These are phyloP conservation scores for Drosophila kuntzei DNA, from an alignment of 2,888 invertebrate genomes.

Conservation along the genomic window DNA sequence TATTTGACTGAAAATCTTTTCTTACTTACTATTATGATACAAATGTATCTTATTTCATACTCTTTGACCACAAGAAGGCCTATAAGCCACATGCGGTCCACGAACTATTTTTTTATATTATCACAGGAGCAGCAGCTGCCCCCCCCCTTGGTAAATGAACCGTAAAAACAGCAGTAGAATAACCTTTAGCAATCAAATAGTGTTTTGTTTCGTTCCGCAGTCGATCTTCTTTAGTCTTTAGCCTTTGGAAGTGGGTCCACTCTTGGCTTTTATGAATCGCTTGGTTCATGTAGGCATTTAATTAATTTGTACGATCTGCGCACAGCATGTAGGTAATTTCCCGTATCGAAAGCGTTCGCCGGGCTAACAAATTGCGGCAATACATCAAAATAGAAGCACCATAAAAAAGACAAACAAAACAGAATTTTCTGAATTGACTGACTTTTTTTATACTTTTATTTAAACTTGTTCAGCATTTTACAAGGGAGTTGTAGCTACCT, in stretches of 20 bases:
- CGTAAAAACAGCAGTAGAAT: constrained; percentile 64
- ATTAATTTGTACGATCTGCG: constrained; percentile 75
- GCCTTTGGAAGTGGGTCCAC: constrained; percentile 25
- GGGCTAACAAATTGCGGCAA: constrained; percentile 72
- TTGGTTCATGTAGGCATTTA: constrained; percentile 64
- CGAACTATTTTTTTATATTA: constrained; percentile 63
- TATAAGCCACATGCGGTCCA: constrained; percentile 63
- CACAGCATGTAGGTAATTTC: constrained; percentile 76
- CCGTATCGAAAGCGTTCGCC: constrained; percentile 70
- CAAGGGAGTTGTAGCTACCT: constrained; percentile 56
- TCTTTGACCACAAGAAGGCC: constrained; percentile 24
- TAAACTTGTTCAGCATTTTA: constrained; percentile 35
- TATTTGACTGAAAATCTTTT: not conserved
- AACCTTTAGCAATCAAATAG: constrained; percentile 56
- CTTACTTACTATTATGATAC: constrained; percentile 1
- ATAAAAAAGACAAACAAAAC: constrained; percentile 17
- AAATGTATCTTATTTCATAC: constrained; percentile 44
- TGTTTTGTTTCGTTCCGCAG: constrained; percentile 50
- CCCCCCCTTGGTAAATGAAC: constrained; percentile 54
- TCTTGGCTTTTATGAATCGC: constrained; percentile 27
- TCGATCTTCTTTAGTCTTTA: constrained; percentile 60
- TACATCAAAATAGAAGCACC: constrained; percentile 66
- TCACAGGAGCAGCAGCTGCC: constrained; percentile 23
- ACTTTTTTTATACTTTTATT: constrained; percentile 29
- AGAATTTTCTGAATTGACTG: constrained; percentile 17